phyloP scores from a whole-genome alignment of 2,797 vertebrate genomes.

The Staurois parvus region DNA sequence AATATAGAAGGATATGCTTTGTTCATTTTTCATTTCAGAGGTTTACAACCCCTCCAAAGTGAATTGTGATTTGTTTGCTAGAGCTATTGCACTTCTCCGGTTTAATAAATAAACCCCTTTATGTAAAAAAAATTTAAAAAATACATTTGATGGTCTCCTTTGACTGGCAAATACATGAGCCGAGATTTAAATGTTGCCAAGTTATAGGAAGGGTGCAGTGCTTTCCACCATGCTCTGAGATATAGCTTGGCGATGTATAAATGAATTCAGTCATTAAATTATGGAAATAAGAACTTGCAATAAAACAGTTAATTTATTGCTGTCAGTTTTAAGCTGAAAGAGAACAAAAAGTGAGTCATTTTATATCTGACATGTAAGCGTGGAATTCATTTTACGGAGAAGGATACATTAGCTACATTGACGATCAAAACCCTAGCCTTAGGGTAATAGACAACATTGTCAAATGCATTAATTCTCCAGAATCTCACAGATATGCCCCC shows the following conservation, averaged over 20 bases:
- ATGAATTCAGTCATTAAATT: constrained; percentile 4
- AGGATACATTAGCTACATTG: constrained; percentile 67
- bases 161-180: not conserved
- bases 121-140: too few relatives aligned
- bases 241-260: not conserved
- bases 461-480: constrained; percentile 73
- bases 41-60: too few relatives aligned
- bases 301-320: not conserved
- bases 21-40: too few relatives aligned
- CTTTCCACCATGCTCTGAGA: not conserved
- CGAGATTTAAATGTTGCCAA: not conserved
- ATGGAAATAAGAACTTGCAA: not conserved
- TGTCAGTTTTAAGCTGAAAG: constrained; percentile 6
- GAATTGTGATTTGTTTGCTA: too few relatives aligned
- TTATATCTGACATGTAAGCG: constrained; percentile 62
- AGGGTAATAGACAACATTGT: constrained; percentile 75
- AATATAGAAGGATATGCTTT: too few relatives aligned
- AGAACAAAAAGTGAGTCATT: constrained; percentile 15
- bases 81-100: too few relatives aligned
- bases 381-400: constrained; percentile 70
- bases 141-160: too few relatives aligned
- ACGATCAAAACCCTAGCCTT: constrained; percentile 76
- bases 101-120: too few relatives aligned
- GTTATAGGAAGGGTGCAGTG: not conserved
- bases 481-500: constrained; percentile 68